These are phyloP conservation scores for Leptestheria dahalacensis DNA, from an alignment of 1,140 invertebrate genomes.

Conservation along the genomic window DNA sequence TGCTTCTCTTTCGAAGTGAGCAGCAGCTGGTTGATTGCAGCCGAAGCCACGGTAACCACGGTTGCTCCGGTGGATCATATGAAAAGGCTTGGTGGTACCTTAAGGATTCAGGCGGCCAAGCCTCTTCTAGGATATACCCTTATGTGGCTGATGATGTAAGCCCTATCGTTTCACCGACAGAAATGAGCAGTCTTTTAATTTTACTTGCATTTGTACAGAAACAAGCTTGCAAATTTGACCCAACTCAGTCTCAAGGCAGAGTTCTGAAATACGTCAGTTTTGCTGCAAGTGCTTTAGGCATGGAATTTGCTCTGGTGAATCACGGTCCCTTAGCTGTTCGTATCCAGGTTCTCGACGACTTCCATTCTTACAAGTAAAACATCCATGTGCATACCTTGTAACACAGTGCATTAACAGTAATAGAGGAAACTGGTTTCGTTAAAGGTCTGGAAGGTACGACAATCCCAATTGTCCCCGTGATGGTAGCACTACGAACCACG, in stretches of 20 bases:
- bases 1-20: background rate
- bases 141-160: constrained; percentile 16
- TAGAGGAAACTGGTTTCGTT: no score
- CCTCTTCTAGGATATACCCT: constrained; percentile 15
- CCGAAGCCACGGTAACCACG: background rate
- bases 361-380: background rate
- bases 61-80: background rate
- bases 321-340: constrained; percentile 36
- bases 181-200: no score
- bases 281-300: no score
- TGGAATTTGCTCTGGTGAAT: no score
- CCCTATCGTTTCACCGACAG: no score
- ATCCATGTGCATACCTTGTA: no score
- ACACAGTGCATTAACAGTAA: no score
- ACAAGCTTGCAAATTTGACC: background rate
- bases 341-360: constrained; percentile 30
- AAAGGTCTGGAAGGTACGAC: background rate
- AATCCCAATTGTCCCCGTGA: background rate
- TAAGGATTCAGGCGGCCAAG: constrained; percentile 22
- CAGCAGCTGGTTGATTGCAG: constrained; percentile 2
- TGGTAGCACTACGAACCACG: constrained; percentile 28
- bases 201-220: no score
- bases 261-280: no score
- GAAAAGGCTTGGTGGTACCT: constrained; percentile 14
- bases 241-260: background rate